Percentiles rank a stretch among this genome's conserved stretches.
These are phyloP conservation scores for Vanessa tameamea DNA, from an alignment of 1,140 invertebrate genomes.

Conservation along the genomic window DNA sequence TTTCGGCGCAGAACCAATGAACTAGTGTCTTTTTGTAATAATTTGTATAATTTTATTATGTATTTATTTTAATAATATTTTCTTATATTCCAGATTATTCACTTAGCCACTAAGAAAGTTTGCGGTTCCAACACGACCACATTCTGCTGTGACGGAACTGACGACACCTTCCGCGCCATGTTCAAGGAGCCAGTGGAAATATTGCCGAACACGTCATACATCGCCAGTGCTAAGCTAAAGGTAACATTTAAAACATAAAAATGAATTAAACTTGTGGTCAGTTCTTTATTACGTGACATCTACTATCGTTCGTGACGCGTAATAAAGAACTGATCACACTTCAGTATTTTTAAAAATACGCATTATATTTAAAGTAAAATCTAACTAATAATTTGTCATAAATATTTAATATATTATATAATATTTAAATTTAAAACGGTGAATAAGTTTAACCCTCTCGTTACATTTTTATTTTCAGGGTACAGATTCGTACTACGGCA, in stretches of 20 bases:
- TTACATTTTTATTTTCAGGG: constrained; percentile 82
- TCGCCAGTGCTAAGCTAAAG: constrained; percentile 90
- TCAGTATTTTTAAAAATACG: too few species aligned
- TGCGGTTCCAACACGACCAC: constrained; percentile 89
- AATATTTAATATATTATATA: too few species aligned
- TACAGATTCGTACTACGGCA: constrained; percentile 93
- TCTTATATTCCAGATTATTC: constrained; percentile 82
- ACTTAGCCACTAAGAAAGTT: constrained; percentile 88
- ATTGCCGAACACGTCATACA: constrained; percentile 89
- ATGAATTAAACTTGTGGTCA: too few species aligned
- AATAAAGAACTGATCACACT: too few species aligned
- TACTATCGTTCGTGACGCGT: not conserved
- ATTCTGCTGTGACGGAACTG: constrained; percentile 91
- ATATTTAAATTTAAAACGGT: too few species aligned
- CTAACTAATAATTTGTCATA: too few species aligned
- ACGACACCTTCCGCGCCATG: constrained; percentile 91
- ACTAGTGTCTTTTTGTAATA: too few species aligned
- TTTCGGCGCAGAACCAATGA: too few species aligned
- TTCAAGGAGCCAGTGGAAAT: constrained; percentile 95
- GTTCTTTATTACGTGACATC: too few species aligned
- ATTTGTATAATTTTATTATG: not conserved
- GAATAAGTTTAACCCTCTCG: too few species aligned
- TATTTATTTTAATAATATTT: not conserved
- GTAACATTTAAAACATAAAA: constrained; percentile 68
- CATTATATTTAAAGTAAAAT: too few species aligned